Evolutionary conservation across 2,888 invertebrate genomes (phyloP).

Genomic region (Melanotus villosus): DNA sequence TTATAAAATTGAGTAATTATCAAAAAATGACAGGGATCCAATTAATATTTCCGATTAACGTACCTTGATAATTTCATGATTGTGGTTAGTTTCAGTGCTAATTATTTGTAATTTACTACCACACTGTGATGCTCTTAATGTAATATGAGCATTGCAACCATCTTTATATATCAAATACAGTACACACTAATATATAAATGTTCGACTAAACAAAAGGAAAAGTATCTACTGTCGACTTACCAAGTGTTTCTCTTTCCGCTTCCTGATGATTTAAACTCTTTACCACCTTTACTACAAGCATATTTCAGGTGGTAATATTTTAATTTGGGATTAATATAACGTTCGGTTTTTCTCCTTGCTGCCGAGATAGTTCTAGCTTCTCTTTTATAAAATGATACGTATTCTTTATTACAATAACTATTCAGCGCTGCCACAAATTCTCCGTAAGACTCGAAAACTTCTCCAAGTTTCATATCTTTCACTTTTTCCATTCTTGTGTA

Average conservation of each 20-base stretch:
- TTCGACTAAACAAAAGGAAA: not conserved
- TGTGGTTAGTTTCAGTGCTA: not conserved
- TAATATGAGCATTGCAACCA: slow-evolving; percentile 5
- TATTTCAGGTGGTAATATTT: slow-evolving; percentile 33
- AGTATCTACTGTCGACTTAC: not conserved
- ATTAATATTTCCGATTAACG: no score
- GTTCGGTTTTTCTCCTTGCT: slow-evolving; percentile 29
- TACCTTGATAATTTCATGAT: no score
- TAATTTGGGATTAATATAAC: slow-evolving; percentile 22
- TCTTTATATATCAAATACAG: not conserved
- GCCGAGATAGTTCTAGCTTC: slow-evolving; percentile 18
- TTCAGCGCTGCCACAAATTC: not conserved
- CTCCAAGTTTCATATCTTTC: no score
- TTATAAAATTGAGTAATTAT: not conserved
- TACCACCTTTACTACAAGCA: slow-evolving; percentile 5
- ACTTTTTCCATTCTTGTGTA: no score
- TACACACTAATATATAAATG: no score
- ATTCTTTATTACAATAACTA: not conserved
- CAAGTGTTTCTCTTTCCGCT: slow-evolving; percentile 3
- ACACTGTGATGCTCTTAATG: slow-evolving; percentile 6
- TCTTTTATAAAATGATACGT: slow-evolving; percentile 23
- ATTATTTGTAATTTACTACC: slow-evolving; percentile 13
- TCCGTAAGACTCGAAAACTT: no score
- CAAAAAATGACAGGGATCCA: not conserved
- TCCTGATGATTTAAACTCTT: slow-evolving; percentile 5